These are phyloP conservation scores for Molanna angustata DNA, from an alignment of 2,888 invertebrate species.

Conservation along the genomic window DNA sequence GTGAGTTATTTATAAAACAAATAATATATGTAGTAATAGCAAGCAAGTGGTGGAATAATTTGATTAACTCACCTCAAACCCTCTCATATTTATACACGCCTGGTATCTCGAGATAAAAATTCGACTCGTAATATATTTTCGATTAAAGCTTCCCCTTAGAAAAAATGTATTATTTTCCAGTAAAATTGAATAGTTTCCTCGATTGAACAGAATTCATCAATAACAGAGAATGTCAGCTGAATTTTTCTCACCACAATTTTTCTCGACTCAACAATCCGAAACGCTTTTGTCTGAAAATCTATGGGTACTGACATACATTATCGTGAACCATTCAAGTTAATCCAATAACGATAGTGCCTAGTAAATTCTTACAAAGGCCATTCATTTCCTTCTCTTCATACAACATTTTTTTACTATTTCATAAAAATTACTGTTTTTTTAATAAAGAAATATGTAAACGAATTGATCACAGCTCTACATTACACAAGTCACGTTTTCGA, in stretches of 20 bases:
- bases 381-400: too few relatives aligned
- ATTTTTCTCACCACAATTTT: background rate
- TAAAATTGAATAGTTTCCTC: constrained; percentile 14
- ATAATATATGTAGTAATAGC: constrained; percentile 26
- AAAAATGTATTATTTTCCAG: constrained; percentile 18
- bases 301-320: too few relatives aligned
- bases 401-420: too few relatives aligned
- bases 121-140: constrained; percentile 19
- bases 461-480: too few relatives aligned
- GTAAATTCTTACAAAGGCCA: too few relatives aligned
- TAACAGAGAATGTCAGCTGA: constrained; percentile 9
- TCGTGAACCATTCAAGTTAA: too few relatives aligned
- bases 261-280: too few relatives aligned
- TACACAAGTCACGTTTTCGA: too few relatives aligned
- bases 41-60: constrained; percentile 31
- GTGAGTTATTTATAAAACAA: constrained; percentile 25
- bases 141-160: constrained; percentile 14
- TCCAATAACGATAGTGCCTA: too few relatives aligned
- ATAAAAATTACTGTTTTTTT: too few relatives aligned
- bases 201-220: constrained; percentile 11
- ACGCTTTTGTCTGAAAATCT: too few relatives aligned
- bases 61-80: constrained; percentile 18
- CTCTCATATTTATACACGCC: constrained; percentile 9
- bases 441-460: too few relatives aligned
- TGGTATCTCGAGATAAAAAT: constrained; percentile 23